phyloP scores from a whole-genome alignment of 1,140 invertebrate species.

The Aphaenogaster rudis region DNA sequence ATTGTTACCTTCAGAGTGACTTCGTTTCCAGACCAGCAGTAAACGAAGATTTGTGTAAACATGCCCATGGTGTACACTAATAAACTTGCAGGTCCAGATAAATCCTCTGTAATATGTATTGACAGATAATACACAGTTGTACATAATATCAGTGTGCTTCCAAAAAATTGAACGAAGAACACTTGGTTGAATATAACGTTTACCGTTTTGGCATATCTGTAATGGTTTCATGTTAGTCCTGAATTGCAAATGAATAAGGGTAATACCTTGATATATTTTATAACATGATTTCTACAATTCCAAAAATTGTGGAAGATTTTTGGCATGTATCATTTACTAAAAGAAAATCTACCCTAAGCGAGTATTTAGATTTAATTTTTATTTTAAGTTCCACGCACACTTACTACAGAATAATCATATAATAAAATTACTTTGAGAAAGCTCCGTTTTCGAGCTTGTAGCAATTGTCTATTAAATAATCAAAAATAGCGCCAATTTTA shows the following conservation, averaged over 20 bases:
- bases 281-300: neutral
- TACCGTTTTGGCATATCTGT: constrained; percentile 64
- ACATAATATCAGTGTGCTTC: constrained; percentile 68
- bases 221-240: neutral
- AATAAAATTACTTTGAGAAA: neutral
- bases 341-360: neutral
- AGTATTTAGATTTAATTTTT: neutral
- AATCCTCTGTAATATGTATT: constrained; percentile 40
- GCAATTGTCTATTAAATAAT: neutral
- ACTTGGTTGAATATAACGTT: constrained; percentile 60
- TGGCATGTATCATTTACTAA: neutral
- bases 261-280: neutral
- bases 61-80: constrained; percentile 61
- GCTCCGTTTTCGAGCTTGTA: neutral
- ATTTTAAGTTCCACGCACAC: neutral
- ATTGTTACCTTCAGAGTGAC: constrained; percentile 63
- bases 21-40: constrained; percentile 74
- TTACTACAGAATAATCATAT: neutral
- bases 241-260: neutral
- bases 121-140: constrained; percentile 69
- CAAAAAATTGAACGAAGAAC: constrained; percentile 68
- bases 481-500: too few species aligned
- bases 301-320: neutral
- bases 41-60: constrained; percentile 70
- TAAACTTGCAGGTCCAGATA: constrained; percentile 21